These are phyloP conservation scores for Ennomos fuscantarius DNA, from an alignment of 2,888 invertebrate genomes.

Conservation along the genomic window DNA sequence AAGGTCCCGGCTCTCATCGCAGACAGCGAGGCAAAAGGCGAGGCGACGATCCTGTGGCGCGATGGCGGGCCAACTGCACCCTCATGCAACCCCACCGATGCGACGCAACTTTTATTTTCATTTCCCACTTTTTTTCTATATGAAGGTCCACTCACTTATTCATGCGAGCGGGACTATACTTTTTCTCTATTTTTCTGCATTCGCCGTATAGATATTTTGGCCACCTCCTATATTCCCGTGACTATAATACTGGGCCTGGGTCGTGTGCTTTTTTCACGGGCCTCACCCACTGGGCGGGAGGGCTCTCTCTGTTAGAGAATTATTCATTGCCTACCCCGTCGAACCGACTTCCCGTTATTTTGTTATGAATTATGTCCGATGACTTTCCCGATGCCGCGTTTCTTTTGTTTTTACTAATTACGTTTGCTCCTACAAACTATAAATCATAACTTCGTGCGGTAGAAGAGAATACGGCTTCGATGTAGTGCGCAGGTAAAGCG, in stretches of 20 bases:
- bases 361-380: conserved; percentile 85
- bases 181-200: conserved; percentile 74
- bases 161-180: conserved; percentile 81
- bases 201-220: conserved; percentile 82
- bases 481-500: background rate
- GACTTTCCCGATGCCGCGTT: conserved; percentile 78
- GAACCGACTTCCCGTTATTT: conserved; percentile 83
- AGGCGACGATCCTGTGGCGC: conserved; percentile 27
- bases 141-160: conserved; percentile 83
- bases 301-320: conserved; percentile 84
- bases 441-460: conserved; percentile 52
- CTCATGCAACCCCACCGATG: conserved; percentile 43
- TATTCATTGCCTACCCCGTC: conserved; percentile 84
- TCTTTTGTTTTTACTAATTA: conserved; percentile 82
- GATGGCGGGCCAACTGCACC: conserved; percentile 4
- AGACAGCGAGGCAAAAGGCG: conserved; percentile 33
- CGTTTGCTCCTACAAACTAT: conserved; percentile 76
- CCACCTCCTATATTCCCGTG: conserved; percentile 81
- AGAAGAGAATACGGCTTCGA: no score
- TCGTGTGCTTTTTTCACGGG: conserved; percentile 82
- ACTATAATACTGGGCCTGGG: conserved; percentile 80
- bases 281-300: conserved; percentile 66
- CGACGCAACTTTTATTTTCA: conserved; percentile 64
- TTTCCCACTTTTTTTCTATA: conserved; percentile 77
- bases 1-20: conserved; percentile 24